phyloP scores from a whole-genome alignment of 2,888 invertebrate species.

The Ormia ochracea region DNA sequence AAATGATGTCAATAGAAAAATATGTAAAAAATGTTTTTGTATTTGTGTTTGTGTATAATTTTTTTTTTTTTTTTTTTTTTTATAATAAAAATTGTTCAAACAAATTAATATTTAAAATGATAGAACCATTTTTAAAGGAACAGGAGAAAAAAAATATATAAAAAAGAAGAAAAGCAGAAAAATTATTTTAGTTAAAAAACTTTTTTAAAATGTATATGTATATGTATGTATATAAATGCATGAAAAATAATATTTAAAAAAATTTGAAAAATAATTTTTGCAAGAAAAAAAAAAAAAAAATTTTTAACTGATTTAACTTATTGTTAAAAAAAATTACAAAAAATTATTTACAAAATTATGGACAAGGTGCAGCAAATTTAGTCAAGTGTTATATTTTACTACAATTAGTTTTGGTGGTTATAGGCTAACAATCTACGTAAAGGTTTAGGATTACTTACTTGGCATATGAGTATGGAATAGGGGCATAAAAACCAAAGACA shows the following conservation, averaged over 20 bases:
- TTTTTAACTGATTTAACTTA: conserved; percentile 50
- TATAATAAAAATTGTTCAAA: conserved; percentile 33
- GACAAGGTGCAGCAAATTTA: background rate
- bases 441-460: conserved; percentile 18
- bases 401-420: background rate
- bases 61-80: conserved; percentile 32
- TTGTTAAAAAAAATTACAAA: conserved; percentile 21
- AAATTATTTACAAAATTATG: conserved; percentile 21
- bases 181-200: conserved; percentile 60
- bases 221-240: too few relatives aligned
- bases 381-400: background rate
- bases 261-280: background rate
- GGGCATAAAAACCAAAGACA: background rate
- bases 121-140: conserved; percentile 47
- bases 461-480: background rate
- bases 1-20: conserved; percentile 29
- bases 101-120: conserved; percentile 6
- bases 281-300: too few relatives aligned
- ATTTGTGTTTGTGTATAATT: conserved; percentile 42
- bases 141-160: conserved; percentile 63
- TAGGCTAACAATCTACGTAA: background rate
- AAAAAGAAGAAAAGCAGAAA: conserved; percentile 67
- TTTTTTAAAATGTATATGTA: conserved; percentile 32
- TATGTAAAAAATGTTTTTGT: conserved; percentile 32
- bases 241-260: conserved; percentile 18